phyloP scores from a whole-genome alignment of 2,888 invertebrate species.

The Alloscopus bannaensis region DNA sequence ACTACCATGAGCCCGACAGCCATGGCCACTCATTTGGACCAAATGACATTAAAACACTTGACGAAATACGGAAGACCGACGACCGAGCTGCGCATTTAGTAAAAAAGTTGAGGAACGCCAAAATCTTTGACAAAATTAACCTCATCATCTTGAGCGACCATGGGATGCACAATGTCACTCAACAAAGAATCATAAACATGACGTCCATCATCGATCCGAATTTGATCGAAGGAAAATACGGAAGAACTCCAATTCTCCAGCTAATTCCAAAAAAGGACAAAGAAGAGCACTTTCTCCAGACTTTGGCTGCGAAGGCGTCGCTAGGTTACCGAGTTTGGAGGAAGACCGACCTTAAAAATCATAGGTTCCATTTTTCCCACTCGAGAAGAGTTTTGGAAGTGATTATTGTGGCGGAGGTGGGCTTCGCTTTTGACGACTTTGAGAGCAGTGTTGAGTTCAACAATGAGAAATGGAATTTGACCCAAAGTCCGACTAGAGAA shows the following conservation, averaged over 20 bases:
- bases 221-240: conserved; percentile 77
- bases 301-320: conserved; percentile 75
- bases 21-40: conserved; percentile 80
- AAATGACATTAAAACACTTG: conserved; percentile 75
- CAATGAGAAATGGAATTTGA: conserved; percentile 76
- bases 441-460: conserved; percentile 75
- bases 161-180: conserved; percentile 81
- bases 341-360: conserved; percentile 78
- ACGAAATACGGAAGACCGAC: conserved; percentile 66
- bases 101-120: conserved; percentile 77
- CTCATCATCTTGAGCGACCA: conserved; percentile 85
- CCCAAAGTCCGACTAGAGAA: conserved; percentile 76
- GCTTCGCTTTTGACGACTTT: conserved; percentile 79
- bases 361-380: conserved; percentile 81
- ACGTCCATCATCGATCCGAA: conserved; percentile 77
- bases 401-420: conserved; percentile 80
- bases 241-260: conserved; percentile 79
- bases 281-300: conserved; percentile 77
- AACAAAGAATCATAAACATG: conserved; percentile 79
- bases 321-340: conserved; percentile 79
- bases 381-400: conserved; percentile 80
- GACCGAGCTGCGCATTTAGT: conserved; percentile 78
- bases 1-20: conserved; percentile 83
- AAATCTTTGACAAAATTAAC: conserved; percentile 79
- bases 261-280: conserved; percentile 80